Percentiles rank a stretch among this genome's conserved stretches.
phyloP scores from a whole-genome alignment of 2,888 invertebrate species.

The Scotopteryx bipunctaria region DNA sequence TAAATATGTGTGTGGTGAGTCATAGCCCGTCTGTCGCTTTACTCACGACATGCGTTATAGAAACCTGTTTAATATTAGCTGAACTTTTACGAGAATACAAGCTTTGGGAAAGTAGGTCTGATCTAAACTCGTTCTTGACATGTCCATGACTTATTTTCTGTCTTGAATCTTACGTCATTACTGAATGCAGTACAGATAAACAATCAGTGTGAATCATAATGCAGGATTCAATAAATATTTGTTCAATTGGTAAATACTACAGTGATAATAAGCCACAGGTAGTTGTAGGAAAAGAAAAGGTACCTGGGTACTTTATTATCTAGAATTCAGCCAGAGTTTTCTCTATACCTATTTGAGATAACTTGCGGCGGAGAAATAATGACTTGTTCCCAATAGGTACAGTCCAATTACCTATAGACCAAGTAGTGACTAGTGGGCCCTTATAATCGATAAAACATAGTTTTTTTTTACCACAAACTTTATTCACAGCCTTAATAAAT shows the following conservation, averaged over 20 bases:
- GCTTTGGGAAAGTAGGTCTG: conserved; percentile 8
- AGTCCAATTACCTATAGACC: too few relatives aligned
- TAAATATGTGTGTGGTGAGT: conserved; percentile 9
- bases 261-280: too few relatives aligned
- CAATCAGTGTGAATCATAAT: not conserved
- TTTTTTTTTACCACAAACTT: not conserved
- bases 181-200: not conserved
- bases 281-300: too few relatives aligned
- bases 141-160: not conserved
- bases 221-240: not conserved
- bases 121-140: conserved; percentile 8
- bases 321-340: too few relatives aligned
- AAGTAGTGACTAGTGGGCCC: too few relatives aligned
- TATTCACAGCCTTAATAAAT: conserved; percentile 37
- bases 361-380: too few relatives aligned
- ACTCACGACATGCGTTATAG: not conserved
- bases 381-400: too few relatives aligned
- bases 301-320: too few relatives aligned
- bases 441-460: not conserved
- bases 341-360: too few relatives aligned
- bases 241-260: not conserved
- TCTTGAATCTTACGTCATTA: not conserved
- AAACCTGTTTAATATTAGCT: conserved; percentile 8
- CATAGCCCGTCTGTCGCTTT: conserved; percentile 3
- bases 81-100: conserved; percentile 6